phyloP scores from a whole-genome alignment of 2,888 invertebrate species.

The Xylota sylvarum region DNA sequence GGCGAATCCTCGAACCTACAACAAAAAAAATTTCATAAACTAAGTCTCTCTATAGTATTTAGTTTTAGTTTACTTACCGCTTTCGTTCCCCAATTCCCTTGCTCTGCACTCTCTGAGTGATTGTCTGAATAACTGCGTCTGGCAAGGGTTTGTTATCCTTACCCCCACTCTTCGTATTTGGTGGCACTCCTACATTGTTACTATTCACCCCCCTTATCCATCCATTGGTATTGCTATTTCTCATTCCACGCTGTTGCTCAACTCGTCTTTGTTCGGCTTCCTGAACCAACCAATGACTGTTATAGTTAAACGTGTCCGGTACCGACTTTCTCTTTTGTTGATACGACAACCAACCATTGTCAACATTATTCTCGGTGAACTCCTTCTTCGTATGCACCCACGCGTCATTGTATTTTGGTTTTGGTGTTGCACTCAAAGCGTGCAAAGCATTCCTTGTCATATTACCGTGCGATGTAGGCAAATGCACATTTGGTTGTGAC shows the following conservation, averaged over 20 bases:
- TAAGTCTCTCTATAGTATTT: neutral
- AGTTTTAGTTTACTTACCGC: conserved; percentile 81
- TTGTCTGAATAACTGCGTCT: conserved; percentile 89
- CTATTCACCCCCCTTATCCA: conserved; percentile 72
- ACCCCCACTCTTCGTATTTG: conserved; percentile 83
- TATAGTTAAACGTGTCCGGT: conserved; percentile 88
- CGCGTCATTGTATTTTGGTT: conserved; percentile 88
- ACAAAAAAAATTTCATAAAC: conserved; percentile 53
- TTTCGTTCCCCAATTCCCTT: conserved; percentile 85
- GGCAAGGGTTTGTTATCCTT: conserved; percentile 88
- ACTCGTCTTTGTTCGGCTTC: conserved; percentile 95
- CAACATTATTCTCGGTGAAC: conserved; percentile 80
- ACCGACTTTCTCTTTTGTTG: conserved; percentile 88
- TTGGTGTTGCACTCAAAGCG: conserved; percentile 91
- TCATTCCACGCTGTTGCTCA: conserved; percentile 86
- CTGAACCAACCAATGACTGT: conserved; percentile 96
- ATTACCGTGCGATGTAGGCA: conserved; percentile 83
- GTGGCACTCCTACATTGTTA: conserved; percentile 78
- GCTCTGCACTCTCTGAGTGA: conserved; percentile 90
- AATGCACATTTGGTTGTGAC: conserved; percentile 83
- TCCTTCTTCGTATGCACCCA: conserved; percentile 84
- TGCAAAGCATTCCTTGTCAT: conserved; percentile 90
- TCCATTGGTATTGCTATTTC: conserved; percentile 72
- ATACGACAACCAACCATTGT: conserved; percentile 87
- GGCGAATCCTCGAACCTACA: conserved; percentile 75